Evolutionary conservation across 1,140 invertebrate genomes (phyloP).

Genomic region (Drosophila sucinea): DNA sequence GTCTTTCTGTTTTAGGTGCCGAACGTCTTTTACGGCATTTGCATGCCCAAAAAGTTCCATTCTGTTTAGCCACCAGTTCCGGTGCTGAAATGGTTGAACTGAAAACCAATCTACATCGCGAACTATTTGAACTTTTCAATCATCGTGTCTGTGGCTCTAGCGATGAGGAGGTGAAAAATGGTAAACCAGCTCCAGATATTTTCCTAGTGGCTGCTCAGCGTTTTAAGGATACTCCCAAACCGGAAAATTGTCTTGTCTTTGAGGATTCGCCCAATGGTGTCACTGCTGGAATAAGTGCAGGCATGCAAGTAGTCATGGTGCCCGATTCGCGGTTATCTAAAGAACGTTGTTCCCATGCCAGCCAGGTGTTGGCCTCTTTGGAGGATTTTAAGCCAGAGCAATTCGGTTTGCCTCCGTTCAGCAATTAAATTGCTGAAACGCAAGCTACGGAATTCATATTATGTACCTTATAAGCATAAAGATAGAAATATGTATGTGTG

Average conservation of each 20-base stretch:
- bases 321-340: slow-evolving; percentile 89
- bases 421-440: slow-evolving; percentile 31
- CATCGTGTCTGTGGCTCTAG: slow-evolving; percentile 93
- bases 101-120: slow-evolving; percentile 90
- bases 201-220: slow-evolving; percentile 93
- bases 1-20: slow-evolving; percentile 86
- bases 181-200: slow-evolving; percentile 97
- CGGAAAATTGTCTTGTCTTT: slow-evolving; percentile 93
- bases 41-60: slow-evolving; percentile 90
- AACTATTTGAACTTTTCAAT: slow-evolving; percentile 90
- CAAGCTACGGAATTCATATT: slow-evolving; percentile 9
- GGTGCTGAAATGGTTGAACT: slow-evolving; percentile 89
- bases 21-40: slow-evolving; percentile 92
- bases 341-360: slow-evolving; percentile 87
- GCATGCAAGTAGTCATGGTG: slow-evolving; percentile 96
- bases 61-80: slow-evolving; percentile 95
- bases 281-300: slow-evolving; percentile 89
- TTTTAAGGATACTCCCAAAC: slow-evolving; percentile 89
- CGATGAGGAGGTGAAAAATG: slow-evolving; percentile 93
- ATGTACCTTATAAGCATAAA: slow-evolving; percentile 36
- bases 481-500: slow-evolving; percentile 13
- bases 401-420: slow-evolving; percentile 92
- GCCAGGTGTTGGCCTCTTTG: slow-evolving; percentile 89
- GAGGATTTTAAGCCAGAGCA: slow-evolving; percentile 93
- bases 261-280: slow-evolving; percentile 97